These are phyloP conservation scores for Sylvietta virens DNA, from an alignment of 2,113 vertebrate species.

Conservation along the genomic window DNA sequence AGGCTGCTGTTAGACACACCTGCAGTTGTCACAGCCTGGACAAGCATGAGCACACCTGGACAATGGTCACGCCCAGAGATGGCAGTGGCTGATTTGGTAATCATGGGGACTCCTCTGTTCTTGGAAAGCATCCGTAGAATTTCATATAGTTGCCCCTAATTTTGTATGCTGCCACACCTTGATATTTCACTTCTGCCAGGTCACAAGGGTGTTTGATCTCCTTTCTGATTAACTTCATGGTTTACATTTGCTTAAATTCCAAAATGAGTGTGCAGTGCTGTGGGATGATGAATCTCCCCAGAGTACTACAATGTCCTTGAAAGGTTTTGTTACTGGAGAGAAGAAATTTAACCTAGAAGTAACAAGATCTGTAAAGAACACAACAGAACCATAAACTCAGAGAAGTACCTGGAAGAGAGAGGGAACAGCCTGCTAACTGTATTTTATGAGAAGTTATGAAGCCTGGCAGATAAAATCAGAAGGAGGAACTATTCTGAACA, in stretches of 20 bases:
- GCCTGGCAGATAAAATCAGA: not conserved
- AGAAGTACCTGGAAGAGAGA: not conserved
- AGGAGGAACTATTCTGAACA: not conserved
- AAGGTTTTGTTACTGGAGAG: not conserved
- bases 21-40: not conserved
- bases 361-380: not conserved
- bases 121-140: not conserved
- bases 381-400: not conserved
- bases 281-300: not conserved
- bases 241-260: not conserved
- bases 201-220: not conserved
- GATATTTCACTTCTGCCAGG: not conserved
- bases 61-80: not conserved
- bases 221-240: not conserved
- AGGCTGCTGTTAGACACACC: not conserved
- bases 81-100: not conserved
- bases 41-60: not conserved
- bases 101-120: not conserved
- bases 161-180: not conserved
- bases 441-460: not conserved
- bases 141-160: not conserved
- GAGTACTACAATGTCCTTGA: not conserved
- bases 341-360: not conserved
- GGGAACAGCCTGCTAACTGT: not conserved
- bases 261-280: not conserved